Evolutionary conservation across 2,113 vertebrate genomes (phyloP).

Genomic region (Notiomystis cincta): DNA sequence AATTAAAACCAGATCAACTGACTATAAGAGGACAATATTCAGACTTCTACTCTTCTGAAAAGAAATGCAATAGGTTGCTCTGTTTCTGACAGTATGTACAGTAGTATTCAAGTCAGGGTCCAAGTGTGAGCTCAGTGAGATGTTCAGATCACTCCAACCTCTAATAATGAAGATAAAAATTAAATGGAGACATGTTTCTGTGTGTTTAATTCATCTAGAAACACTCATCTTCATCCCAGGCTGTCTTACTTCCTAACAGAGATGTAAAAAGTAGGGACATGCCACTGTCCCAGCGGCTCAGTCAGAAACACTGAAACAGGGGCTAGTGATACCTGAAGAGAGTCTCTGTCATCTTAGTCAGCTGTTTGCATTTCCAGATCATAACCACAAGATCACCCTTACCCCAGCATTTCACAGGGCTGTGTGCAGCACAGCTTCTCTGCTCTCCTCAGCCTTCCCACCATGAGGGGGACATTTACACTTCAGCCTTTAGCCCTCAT

Average conservation of each 20-base stretch:
- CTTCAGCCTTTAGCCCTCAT: not conserved
- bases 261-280: fast-evolving
- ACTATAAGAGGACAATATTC: not conserved
- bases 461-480: fast-evolving
- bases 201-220: not conserved
- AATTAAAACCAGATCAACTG: slow-evolving; percentile 38
- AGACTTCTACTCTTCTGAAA: not conserved
- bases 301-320: not conserved
- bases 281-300: not conserved
- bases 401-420: not conserved
- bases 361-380: not conserved
- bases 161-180: not conserved
- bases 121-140: not conserved
- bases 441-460: not conserved
- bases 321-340: not conserved
- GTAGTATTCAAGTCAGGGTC: not conserved
- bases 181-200: not conserved
- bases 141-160: not conserved
- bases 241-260: not conserved
- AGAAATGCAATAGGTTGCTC: not conserved
- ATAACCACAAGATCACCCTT: not conserved
- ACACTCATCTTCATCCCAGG: fast-evolving
- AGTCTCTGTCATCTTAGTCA: not conserved
- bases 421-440: not conserved
- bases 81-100: not conserved